Base-by-base conservation (phyloP, 2,888 invertebrate species). In the Torymus auratus region DNA sequence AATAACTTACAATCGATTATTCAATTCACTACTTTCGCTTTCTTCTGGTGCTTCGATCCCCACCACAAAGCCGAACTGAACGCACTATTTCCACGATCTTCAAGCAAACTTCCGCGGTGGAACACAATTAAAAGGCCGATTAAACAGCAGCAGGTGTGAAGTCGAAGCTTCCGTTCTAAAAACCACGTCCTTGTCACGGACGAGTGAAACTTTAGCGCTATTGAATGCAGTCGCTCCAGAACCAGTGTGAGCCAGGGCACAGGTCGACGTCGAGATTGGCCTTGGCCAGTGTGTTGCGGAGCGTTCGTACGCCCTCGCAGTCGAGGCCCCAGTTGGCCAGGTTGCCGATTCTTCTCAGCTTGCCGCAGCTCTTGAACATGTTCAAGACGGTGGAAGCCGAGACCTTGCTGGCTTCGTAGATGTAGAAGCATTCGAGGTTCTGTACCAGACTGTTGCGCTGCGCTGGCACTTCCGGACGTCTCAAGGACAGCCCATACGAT, bases 211-310 rank as follows among this genome's bases (percentile, higher is more conserved):
- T 61, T 41, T 17, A 68, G 20, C 52, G 56, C 82, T 85, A 90
- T 73, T 88, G 87, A 53, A 90, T 88, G 78, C 89, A 90, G 79
- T 88, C 87, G 81, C 87, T 89, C 87, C 90, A 91, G 82, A 90
- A 91, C 91, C 91, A 91, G 77, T 91, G 91, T 2, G 91, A 89
- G 13, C 91, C 91, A 11, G 90, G 87, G 81, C 90, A 90, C 20
- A 91, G 74, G 76, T 91, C 90, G 23, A 91, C 86, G 56, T 91
- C 89, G 15, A 91, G 85, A 84, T 91, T 91, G 13, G 88, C 88
- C 11, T 86, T 86, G 5, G 87, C 85, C 11, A 91, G 81, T 5
- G 89, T 89, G 52, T 85, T 86, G 76, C 87, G 85, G 13, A 91
- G 82, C 52, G 86, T 87, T 71, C 85, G 84, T 1, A 91, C 87